Evolutionary conservation across 2,113 vertebrate species (phyloP).

Genomic region (Sturnus vulgaris): DNA sequence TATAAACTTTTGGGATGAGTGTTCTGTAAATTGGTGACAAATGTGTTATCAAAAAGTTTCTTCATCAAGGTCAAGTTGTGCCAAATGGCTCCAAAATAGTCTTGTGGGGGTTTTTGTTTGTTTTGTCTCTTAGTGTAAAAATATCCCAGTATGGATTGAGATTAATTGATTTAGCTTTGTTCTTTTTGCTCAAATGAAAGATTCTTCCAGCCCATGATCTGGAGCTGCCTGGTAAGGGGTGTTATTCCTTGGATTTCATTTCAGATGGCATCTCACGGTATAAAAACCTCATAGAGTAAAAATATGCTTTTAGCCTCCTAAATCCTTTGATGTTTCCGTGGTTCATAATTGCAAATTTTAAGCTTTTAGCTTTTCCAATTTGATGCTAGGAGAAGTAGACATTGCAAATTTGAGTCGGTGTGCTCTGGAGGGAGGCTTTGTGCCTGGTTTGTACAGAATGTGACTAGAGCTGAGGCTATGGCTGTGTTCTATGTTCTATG

Average conservation of each 20-base stretch:
- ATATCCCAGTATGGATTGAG: background rate
- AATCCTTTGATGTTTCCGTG: background rate
- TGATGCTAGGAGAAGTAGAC: background rate
- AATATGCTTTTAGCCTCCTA: background rate
- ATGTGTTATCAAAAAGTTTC: background rate
- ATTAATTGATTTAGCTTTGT: background rate
- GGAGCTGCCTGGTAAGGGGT: background rate
- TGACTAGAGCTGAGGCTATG: background rate
- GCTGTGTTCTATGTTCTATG: background rate
- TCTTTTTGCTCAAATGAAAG: background rate
- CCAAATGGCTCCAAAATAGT: background rate
- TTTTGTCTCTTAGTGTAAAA: background rate
- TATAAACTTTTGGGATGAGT: background rate
- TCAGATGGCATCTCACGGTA: background rate
- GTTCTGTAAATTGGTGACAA: background rate
- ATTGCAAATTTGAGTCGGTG: background rate
- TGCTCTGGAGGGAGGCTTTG: background rate
- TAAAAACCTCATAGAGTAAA: background rate
- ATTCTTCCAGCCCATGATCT: background rate
- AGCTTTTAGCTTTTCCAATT: conserved; percentile 5
- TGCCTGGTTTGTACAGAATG: background rate
- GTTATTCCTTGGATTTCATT: background rate
- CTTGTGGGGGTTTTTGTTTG: background rate
- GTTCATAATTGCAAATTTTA: background rate
- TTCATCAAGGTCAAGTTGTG: background rate